Percentiles rank a stretch among this genome's conserved stretches.
Conservation (phyloP, 2,113 vertebrate genomes). For the Leucosticte australis region DNA sequence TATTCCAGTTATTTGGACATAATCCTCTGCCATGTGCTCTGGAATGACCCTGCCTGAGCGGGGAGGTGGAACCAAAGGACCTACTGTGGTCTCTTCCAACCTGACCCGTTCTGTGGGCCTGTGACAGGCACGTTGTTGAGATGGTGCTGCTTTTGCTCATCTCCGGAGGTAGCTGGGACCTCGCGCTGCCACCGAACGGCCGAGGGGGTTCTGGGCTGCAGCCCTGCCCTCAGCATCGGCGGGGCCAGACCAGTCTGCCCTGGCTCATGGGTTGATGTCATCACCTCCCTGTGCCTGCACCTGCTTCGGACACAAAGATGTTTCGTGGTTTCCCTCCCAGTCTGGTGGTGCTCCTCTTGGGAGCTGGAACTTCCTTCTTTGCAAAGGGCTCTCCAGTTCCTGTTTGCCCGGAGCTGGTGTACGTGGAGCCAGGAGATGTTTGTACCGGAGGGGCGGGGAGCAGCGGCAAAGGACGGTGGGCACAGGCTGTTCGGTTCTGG, state of each 20-base stretch:
- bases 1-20: background rate
- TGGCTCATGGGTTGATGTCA: rapidly evolving
- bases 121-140: background rate
- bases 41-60: background rate
- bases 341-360: background rate
- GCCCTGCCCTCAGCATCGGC: rapidly evolving
- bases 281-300: rapidly evolving
- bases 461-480: rapidly evolving
- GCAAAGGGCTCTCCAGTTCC: background rate
- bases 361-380: background rate
- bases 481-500: background rate
- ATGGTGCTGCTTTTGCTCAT: background rate
- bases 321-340: rapidly evolving
- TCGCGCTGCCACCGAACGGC: rapidly evolving
- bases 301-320: background rate
- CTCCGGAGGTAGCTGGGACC: rapidly evolving
- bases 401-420: background rate
- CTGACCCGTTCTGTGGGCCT: background rate
- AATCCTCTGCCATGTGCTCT: background rate
- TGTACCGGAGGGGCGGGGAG: background rate
- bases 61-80: background rate
- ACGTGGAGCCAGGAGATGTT: background rate
- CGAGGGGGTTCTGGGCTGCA: background rate
- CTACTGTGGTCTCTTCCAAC: background rate
- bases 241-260: rapidly evolving